These are phyloP conservation scores for Hecatera dysodea DNA, from an alignment of 2,888 invertebrate species.

Conservation along the genomic window DNA sequence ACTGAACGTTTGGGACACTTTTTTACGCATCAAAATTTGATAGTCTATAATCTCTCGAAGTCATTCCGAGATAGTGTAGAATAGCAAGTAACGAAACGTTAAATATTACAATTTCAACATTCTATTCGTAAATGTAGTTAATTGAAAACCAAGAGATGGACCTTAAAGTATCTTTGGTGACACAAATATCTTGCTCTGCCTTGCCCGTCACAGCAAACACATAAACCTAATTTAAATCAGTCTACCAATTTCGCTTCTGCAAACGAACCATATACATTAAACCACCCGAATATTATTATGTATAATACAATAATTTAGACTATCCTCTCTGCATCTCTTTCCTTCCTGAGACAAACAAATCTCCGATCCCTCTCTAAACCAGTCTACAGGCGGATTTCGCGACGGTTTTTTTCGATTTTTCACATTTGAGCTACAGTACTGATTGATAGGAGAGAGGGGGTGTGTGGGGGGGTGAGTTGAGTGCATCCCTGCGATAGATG, in stretches of 20 bases:
- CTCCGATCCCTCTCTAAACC: conserved; percentile 71
- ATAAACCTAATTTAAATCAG: conserved; percentile 11
- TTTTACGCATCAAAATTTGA: too few species aligned
- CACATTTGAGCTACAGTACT: conserved; percentile 78
- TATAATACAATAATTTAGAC: conserved; percentile 87
- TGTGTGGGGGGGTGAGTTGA: conserved; percentile 41
- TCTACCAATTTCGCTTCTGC: conserved; percentile 60
- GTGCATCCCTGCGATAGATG: conserved; percentile 64
- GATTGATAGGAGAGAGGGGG: conserved; percentile 74
- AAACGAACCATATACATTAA: conserved; percentile 69
- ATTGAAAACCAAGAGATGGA: not conserved
- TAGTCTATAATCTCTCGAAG: too few species aligned
- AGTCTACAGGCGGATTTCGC: conserved; percentile 72
- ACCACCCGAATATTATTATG: conserved; percentile 84
- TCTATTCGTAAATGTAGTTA: too few species aligned
- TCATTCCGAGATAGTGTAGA: too few species aligned
- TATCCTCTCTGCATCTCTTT: conserved; percentile 73
- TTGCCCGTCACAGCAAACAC: not conserved
- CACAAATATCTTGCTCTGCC: not conserved
- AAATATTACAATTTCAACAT: too few species aligned
- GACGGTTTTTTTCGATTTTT: conserved; percentile 79
- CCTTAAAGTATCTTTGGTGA: not conserved
- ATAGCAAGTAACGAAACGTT: too few species aligned
- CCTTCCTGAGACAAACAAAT: conserved; percentile 48
- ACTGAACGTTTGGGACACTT: too few species aligned